Base-by-base conservation (phyloP, 1,140 invertebrate species). In the Ceratina japonica region DNA sequence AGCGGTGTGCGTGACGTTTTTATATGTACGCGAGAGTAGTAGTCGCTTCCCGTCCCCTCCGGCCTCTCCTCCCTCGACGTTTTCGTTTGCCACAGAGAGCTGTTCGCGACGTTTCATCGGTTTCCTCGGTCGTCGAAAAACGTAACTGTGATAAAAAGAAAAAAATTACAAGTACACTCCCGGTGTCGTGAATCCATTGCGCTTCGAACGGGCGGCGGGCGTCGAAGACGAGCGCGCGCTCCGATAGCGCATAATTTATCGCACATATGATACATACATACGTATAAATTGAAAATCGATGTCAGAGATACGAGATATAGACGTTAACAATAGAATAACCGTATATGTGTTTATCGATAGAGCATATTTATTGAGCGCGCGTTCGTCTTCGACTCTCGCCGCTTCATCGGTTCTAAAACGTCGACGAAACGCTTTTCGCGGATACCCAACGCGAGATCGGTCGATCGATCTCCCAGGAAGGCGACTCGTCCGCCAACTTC, bases 31-130 rank as follows among this genome's bases (percentile, higher is more conserved):
- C 15, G 75, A 54, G 59, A 56, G 27, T 72, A 72, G 51, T 27
- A 56, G 31, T 37, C 24, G 0, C 0, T 13, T 15, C 18, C n/a
- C 44, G 1, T n/a, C 16, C 3, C 3, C 12, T 4, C 7, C 1
- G 0, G 20, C 18, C 37, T 5, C 8, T 37, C 51, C 52, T n/a
- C n/a, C n/a, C 2, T 10, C 15, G 2, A 58, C 1, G 10, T 18
- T 8, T 27, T 5, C 10, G 0, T 16, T 71, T 37, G n/a, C 18
- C 51, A 51, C 13, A 13, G 18, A 71, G 4, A 65, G 44, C n/a
- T 44, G 49, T 64, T 64, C 61, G 71, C 61, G 49, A 77, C 58
- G 59, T 78, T 72, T 78, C 75, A 71, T 72, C 68, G 68, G 69
- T 72, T 78, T 63, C 59, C 69, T 72, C 20, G 10, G 13, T 63